Percentiles rank a stretch among this genome's conserved stretches.
Conservation (phyloP, 2,888 invertebrate species). For the Julus scanicus region DNA sequence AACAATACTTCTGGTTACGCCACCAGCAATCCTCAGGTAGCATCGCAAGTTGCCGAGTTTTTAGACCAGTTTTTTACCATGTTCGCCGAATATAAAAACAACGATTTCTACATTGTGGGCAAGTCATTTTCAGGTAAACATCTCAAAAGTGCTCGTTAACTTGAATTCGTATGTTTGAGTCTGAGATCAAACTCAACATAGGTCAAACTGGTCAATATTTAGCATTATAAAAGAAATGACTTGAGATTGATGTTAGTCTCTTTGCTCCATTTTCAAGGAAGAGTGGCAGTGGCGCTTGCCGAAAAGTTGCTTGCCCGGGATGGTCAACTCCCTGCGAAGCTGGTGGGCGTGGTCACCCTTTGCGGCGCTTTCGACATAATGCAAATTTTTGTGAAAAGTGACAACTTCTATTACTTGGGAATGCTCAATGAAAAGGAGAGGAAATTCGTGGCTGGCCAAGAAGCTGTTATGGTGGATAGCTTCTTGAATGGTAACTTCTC, state of each 20-base stretch:
- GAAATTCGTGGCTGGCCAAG: slow-evolving; percentile 59
- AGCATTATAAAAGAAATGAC: no score
- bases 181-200: no score
- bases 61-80: slow-evolving; percentile 28
- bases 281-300: neutral
- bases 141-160: no score
- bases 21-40: slow-evolving; percentile 18
- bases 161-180: no score
- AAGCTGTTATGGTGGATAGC: slow-evolving; percentile 52
- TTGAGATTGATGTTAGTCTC: no score
- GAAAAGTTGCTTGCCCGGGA: slow-evolving; percentile 64
- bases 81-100: neutral
- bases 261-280: neutral
- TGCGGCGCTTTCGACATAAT: slow-evolving; percentile 63
- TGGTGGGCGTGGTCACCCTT: slow-evolving; percentile 67
- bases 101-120: slow-evolving; percentile 46
- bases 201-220: no score
- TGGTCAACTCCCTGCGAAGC: slow-evolving; percentile 73
- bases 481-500: slow-evolving; percentile 70
- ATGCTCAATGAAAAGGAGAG: slow-evolving; percentile 61
- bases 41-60: neutral
- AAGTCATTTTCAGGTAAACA: slow-evolving; percentile 31
- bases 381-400: slow-evolving; percentile 63
- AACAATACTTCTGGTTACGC: slow-evolving; percentile 13
- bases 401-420: slow-evolving; percentile 65